phyloP scores from a whole-genome alignment of 1,140 invertebrate species.

The Drosophila grimshawi region DNA sequence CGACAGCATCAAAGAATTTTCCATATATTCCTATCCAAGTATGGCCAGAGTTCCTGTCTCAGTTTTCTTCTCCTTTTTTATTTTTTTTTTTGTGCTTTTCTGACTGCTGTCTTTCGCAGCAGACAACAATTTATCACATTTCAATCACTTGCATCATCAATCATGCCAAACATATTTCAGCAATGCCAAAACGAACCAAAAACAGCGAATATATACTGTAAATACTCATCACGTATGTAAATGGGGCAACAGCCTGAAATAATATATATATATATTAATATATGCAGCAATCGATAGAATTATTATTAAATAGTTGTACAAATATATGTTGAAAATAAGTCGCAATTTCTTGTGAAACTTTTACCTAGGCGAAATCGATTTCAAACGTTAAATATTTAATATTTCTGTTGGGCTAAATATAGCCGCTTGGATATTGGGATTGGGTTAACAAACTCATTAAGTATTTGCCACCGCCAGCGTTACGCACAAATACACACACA shows the following conservation, averaged over 20 bases:
- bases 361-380: too few species aligned
- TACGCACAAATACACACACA: background rate
- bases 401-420: constrained; percentile 18
- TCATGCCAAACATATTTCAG: constrained; percentile 59
- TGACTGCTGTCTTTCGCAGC: constrained; percentile 35
- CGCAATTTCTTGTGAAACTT: too few species aligned
- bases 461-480: constrained; percentile 24
- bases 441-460: constrained; percentile 78
- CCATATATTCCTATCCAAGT: constrained; percentile 32
- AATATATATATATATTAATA: background rate
- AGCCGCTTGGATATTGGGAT: constrained; percentile 23
- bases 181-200: constrained; percentile 13
- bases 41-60: constrained; percentile 8
- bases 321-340: too few species aligned
- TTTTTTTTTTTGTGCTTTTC: constrained; percentile 20
- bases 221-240: constrained; percentile 23
- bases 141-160: constrained; percentile 75
- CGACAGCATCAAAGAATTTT: constrained; percentile 13
- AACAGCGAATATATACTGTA: constrained; percentile 4
- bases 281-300: background rate
- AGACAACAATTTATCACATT: constrained; percentile 75
- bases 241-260: constrained; percentile 5
- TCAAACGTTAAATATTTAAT: background rate
- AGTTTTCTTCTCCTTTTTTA: constrained; percentile 6
- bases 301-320: too few species aligned